These are phyloP conservation scores for Lepetodrilus schrolli DNA, from an alignment of 2,888 invertebrate genomes.

Conservation along the genomic window DNA sequence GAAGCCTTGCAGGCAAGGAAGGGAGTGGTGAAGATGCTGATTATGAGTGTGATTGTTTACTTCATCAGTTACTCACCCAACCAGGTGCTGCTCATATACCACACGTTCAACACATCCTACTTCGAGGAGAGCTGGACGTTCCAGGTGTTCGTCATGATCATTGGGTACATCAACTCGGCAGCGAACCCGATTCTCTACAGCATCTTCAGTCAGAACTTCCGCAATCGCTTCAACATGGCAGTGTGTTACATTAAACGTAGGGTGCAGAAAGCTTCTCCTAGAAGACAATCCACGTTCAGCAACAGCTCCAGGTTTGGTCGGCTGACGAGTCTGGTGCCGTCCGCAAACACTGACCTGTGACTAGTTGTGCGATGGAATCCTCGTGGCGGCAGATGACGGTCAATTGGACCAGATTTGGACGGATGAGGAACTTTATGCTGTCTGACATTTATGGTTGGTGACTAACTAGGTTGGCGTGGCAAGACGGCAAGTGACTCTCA, in stretches of 20 bases:
- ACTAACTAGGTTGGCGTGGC: no score
- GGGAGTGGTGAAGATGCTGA: slow-evolving; percentile 44
- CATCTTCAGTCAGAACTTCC: slow-evolving; percentile 74
- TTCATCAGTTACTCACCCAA: slow-evolving; percentile 77
- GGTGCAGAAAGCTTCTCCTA: slow-evolving; percentile 29
- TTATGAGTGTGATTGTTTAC: slow-evolving; percentile 60
- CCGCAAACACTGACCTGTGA: slow-evolving; percentile 44
- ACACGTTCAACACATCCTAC: slow-evolving; percentile 58
- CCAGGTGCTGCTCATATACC: slow-evolving; percentile 73
- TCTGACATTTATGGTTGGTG: no score
- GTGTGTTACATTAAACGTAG: slow-evolving; percentile 49
- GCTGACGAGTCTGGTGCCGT: slow-evolving; percentile 52
- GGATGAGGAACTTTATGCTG: no score
- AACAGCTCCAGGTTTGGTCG: slow-evolving; percentile 54
- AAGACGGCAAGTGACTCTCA: no score
- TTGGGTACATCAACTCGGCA: slow-evolving; percentile 74
- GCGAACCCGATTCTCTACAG: slow-evolving; percentile 75
- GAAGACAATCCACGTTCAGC: slow-evolving; percentile 47
- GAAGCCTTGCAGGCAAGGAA: slow-evolving; percentile 60
- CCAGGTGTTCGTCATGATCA: slow-evolving; percentile 72
- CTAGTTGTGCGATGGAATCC: no score
- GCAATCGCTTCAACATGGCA: slow-evolving; percentile 61
- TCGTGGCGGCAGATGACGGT: no score
- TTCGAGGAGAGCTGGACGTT: slow-evolving; percentile 72
- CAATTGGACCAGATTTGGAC: no score